phyloP scores from a whole-genome alignment of 2,888 invertebrate genomes.

The Chymomyza fuscimana region DNA sequence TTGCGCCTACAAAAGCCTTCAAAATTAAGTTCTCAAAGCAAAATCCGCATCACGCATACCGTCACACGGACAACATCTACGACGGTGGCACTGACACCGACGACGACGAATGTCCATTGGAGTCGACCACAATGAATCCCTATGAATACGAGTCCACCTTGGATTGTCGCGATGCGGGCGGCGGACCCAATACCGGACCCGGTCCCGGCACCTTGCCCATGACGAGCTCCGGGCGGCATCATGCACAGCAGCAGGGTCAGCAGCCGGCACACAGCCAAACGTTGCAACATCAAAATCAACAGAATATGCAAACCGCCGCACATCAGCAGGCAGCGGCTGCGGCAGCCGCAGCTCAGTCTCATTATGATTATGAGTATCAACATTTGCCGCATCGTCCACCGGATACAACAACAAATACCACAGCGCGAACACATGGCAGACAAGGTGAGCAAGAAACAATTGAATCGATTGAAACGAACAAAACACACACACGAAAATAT shows the following conservation, averaged over 20 bases:
- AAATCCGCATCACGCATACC: constrained; percentile 77
- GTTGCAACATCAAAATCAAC: constrained; percentile 75
- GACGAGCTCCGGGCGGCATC: constrained; percentile 51
- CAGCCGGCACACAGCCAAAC: constrained; percentile 68
- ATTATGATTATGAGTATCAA: constrained; percentile 79
- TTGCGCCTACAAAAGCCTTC: constrained; percentile 69
- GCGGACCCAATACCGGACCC: constrained; percentile 64
- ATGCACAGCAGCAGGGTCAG: constrained; percentile 26
- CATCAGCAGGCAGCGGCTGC: constrained; percentile 51
- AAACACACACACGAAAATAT: neutral
- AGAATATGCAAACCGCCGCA: constrained; percentile 72
- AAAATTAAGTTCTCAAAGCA: constrained; percentile 79
- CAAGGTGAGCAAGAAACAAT: constrained; percentile 71
- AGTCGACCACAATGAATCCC: constrained; percentile 79
- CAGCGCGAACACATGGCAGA: constrained; percentile 78
- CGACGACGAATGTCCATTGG: constrained; percentile 79
- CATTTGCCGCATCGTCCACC: constrained; percentile 77
- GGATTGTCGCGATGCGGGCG: constrained; percentile 79
- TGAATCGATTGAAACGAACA: neutral
- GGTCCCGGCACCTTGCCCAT: constrained; percentile 57
- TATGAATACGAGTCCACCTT: constrained; percentile 80
- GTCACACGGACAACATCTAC: constrained; percentile 78
- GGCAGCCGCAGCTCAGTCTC: constrained; percentile 67
- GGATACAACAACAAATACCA: constrained; percentile 61
- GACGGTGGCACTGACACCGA: constrained; percentile 79